Conservation (phyloP, 1,140 invertebrate species). For the Lordiphosa stackelbergi region DNA sequence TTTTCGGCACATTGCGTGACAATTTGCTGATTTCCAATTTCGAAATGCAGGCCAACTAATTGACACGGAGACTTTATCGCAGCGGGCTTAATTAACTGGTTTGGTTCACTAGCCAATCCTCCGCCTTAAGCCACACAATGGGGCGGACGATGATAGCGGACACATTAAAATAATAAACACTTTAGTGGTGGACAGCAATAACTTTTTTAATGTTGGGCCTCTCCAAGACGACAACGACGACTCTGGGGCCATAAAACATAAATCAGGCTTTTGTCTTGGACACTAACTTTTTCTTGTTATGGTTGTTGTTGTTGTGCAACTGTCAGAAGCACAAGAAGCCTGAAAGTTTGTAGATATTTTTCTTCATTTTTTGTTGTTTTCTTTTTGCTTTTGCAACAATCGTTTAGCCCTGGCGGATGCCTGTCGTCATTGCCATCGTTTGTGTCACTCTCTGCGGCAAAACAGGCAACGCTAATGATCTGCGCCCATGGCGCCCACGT, state of each 20-base stretch:
- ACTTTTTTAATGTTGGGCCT: conserved; percentile 34
- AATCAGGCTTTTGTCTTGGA: conserved; percentile 57
- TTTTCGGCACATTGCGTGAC: too few relatives aligned
- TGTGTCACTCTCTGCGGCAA: conserved; percentile 38
- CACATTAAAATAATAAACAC: conserved; percentile 68
- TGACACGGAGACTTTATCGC: conserved; percentile 2
- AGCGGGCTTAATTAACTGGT: conserved; percentile 20
- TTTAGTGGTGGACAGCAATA: conserved; percentile 33
- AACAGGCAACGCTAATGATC: conserved; percentile 58
- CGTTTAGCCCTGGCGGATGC: conserved; percentile 28
- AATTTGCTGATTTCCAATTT: conserved; percentile 3
- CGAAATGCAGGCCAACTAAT: conserved; percentile 1
- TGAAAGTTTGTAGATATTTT: conserved; percentile 37
- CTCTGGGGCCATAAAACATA: conserved; percentile 47
- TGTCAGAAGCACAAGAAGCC: conserved; percentile 37
- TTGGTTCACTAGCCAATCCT: conserved; percentile 3
- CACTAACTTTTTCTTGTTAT: conserved; percentile 40
- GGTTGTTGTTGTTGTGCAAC: conserved; percentile 10
- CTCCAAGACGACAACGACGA: not conserved
- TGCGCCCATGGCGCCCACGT: conserved; percentile 59
- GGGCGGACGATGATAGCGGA: conserved; percentile 23
- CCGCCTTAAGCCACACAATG: not conserved
- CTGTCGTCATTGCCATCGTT: conserved; percentile 33
- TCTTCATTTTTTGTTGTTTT: conserved; percentile 3
- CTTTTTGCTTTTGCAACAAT: conserved; percentile 24